Evolutionary conservation across 2,797 vertebrate species (phyloP).

Genomic region (Alauda arvensis): DNA sequence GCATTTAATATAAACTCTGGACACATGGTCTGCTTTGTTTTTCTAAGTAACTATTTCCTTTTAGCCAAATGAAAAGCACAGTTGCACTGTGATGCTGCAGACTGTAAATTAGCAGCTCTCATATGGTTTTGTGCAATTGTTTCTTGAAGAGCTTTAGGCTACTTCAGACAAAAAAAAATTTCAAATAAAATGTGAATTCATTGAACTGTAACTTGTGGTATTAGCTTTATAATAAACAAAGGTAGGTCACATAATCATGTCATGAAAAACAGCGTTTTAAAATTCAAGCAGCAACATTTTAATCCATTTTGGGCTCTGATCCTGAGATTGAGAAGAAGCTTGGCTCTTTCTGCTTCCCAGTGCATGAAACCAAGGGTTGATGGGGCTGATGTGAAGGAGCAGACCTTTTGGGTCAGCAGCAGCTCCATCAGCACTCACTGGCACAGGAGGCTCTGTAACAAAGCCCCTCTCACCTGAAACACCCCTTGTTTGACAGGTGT

Average conservation of each 20-base stretch:
- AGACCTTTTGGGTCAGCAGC: not conserved
- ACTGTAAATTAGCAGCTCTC: constrained; percentile 60
- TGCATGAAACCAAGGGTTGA: not conserved
- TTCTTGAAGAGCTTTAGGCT: constrained; percentile 77
- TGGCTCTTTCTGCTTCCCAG: not conserved
- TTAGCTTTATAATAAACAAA: constrained; percentile 84
- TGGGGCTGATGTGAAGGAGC: not conserved
- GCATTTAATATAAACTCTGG: constrained; percentile 26
- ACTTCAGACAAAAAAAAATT: constrained; percentile 49
- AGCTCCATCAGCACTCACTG: not conserved
- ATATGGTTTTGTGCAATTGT: constrained; percentile 40
- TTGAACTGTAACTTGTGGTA: constrained; percentile 81
- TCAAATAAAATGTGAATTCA: constrained; percentile 79
- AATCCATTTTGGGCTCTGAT: not conserved
- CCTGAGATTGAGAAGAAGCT: not conserved
- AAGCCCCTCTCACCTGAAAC: not conserved
- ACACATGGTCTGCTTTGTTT: constrained; percentile 28
- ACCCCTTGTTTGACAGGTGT: not conserved
- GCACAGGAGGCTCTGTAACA: not conserved
- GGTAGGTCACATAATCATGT: constrained; percentile 71
- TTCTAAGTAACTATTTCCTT: constrained; percentile 38
- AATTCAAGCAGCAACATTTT: constrained; percentile 16
- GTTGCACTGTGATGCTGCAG: not conserved
- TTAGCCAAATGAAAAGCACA: constrained; percentile 25
- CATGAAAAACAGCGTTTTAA: constrained; percentile 14